Evolutionary conservation across 2,797 vertebrate genomes (phyloP).

Genomic region (Myotis findleyi): DNA sequence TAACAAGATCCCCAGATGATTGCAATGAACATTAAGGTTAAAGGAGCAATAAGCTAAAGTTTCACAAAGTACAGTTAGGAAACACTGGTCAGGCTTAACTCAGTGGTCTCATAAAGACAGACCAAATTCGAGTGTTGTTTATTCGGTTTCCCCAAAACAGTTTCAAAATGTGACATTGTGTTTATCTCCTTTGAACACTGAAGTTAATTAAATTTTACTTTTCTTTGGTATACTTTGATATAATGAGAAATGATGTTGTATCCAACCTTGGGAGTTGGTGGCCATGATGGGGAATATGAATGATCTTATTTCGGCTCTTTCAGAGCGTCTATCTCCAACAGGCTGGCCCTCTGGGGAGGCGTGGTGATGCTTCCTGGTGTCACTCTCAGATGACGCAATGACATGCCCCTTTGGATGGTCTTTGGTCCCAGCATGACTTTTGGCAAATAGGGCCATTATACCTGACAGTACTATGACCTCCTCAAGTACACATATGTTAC

Average conservation of each 20-base stretch:
- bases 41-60: not conserved
- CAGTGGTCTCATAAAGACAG: not conserved
- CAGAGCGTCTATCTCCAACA: not conserved
- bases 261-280: not conserved
- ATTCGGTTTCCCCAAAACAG: not conserved
- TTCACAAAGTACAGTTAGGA: not conserved
- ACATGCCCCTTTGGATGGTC: not conserved
- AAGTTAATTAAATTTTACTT: slow-evolving; percentile 31
- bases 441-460: not conserved
- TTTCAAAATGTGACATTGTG: not conserved
- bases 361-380: not conserved
- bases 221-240: not conserved
- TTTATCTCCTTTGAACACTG: not conserved
- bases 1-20: not conserved
- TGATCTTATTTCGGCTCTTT: not conserved
- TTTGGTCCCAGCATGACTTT: not conserved
- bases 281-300: not conserved
- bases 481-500: not conserved
- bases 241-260: not conserved
- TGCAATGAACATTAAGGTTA: not conserved
- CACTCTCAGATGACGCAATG: not conserved
- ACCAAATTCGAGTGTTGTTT: not conserved
- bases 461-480: not conserved
- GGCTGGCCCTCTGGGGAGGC: not conserved
- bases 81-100: not conserved